Evolutionary conservation across 2,888 invertebrate genomes (phyloP).

Genomic region (Falcaria lacertinaria): DNA sequence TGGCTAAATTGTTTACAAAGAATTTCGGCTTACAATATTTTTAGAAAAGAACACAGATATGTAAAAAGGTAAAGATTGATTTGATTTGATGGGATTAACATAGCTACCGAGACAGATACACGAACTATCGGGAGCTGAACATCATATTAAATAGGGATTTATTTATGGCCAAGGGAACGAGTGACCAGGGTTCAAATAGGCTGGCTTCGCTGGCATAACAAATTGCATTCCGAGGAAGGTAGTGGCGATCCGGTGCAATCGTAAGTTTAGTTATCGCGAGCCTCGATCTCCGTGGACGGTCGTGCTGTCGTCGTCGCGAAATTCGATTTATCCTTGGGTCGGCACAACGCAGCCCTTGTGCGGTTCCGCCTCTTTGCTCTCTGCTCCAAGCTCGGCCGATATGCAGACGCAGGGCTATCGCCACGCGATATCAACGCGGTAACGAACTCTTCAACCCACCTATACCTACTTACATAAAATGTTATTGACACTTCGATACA

Average conservation of each 20-base stretch:
- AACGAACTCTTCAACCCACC: slow-evolving; percentile 52
- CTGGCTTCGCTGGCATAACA: slow-evolving; percentile 27
- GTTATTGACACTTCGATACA: slow-evolving; percentile 35
- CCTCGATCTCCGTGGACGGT: slow-evolving; percentile 54
- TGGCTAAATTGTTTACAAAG: too few species aligned
- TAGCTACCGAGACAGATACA: too few species aligned
- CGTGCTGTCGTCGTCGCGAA: slow-evolving; percentile 63
- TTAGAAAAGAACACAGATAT: too few species aligned
- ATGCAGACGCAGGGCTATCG: slow-evolving; percentile 49
- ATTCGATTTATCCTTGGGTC: slow-evolving; percentile 60
- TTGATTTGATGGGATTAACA: too few species aligned
- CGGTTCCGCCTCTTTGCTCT: slow-evolving; percentile 57
- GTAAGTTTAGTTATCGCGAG: slow-evolving; percentile 51
- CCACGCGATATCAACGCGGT: slow-evolving; percentile 53
- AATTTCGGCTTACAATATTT: too few species aligned
- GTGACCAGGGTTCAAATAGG: too few species aligned
- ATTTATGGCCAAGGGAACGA: too few species aligned
- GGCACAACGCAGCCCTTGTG: slow-evolving; percentile 62
- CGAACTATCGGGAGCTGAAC: too few species aligned
- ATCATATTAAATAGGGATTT: too few species aligned
- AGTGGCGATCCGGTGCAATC: slow-evolving; percentile 43
- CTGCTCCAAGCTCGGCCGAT: slow-evolving; percentile 7
- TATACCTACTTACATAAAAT: too few species aligned
- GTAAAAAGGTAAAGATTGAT: too few species aligned
- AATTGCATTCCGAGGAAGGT: slow-evolving; percentile 29